Evolutionary conservation across 2,797 vertebrate genomes (phyloP).

Genomic region (Delichon dasypus): DNA sequence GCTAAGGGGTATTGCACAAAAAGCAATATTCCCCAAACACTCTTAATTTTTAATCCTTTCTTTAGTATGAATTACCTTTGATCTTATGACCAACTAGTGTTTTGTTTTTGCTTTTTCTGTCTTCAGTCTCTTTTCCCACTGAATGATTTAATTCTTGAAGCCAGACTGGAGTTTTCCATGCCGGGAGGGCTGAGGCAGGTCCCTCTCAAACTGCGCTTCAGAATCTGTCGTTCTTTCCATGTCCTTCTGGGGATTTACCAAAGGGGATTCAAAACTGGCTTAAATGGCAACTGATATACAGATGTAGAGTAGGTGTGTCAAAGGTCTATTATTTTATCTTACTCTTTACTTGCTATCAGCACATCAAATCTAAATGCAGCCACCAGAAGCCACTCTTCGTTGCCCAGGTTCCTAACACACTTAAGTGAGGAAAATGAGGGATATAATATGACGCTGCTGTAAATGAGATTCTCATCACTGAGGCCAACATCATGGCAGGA

Average conservation of each 20-base stretch:
- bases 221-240: fast-evolving
- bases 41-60: background rate
- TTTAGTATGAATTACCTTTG: background rate
- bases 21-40: background rate
- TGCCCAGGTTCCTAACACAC: background rate
- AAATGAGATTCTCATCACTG: background rate
- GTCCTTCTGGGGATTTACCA: background rate
- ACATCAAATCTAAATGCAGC: background rate
- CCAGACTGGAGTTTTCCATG: background rate
- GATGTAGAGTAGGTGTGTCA: background rate
- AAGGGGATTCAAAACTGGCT: background rate
- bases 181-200: background rate
- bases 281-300: background rate
- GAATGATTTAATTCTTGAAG: background rate
- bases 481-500: background rate
- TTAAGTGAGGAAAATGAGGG: background rate
- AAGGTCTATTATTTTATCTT: background rate
- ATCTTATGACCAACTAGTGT: background rate
- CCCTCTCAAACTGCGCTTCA: fast-evolving
- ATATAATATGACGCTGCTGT: background rate
- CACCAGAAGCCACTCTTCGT: background rate
- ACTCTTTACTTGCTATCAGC: background rate
- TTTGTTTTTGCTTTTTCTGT: background rate
- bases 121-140: background rate
- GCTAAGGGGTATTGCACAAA: background rate